Percentiles rank a stretch among this genome's conserved stretches.
phyloP scores from a whole-genome alignment of 2,113 vertebrate species.

The Amblyopsis rosae region DNA sequence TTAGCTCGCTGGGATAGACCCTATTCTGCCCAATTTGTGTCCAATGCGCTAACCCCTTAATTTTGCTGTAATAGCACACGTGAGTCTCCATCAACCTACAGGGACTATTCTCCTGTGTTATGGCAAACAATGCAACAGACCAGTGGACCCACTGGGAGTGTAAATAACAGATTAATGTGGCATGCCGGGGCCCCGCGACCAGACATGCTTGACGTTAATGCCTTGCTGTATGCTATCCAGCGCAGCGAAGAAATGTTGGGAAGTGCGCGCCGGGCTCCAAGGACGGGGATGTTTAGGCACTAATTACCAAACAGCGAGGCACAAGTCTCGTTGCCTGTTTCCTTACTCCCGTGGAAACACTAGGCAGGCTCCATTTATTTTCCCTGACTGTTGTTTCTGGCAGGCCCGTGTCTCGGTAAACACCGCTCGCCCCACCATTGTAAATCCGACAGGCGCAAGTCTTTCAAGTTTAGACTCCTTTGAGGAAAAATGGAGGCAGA shows the following conservation, averaged over 20 bases:
- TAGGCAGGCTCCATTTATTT: constrained; percentile 81
- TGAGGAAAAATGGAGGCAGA: constrained; percentile 78
- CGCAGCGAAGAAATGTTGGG: constrained; percentile 66
- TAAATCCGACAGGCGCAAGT: constrained; percentile 80
- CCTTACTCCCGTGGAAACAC: constrained; percentile 81
- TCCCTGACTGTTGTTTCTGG: constrained; percentile 82
- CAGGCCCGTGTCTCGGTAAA: constrained; percentile 74
- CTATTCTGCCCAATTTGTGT: constrained; percentile 66
- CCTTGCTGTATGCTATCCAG: constrained; percentile 77
- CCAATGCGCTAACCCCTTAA: constrained; percentile 55
- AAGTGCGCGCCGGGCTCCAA: constrained; percentile 74
- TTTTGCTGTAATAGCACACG: constrained; percentile 48
- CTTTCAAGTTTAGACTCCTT: constrained; percentile 78
- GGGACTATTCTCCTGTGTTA: constrained; percentile 24
- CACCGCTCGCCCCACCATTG: constrained; percentile 76
- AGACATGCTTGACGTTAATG: constrained; percentile 82
- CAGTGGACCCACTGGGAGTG: constrained; percentile 65
- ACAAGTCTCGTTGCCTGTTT: constrained; percentile 77
- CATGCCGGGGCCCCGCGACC: constrained; percentile 62
- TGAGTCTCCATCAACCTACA: constrained; percentile 54
- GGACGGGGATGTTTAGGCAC: constrained; percentile 79
- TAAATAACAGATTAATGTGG: constrained; percentile 75
- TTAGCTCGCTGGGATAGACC: constrained; percentile 62
- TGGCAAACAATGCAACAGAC: constrained; percentile 64
- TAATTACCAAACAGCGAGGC: constrained; percentile 80